Percentiles rank a stretch among this genome's conserved stretches.
Conservation (phyloP, 2,888 invertebrate genomes). For the Gari tellinella region DNA sequence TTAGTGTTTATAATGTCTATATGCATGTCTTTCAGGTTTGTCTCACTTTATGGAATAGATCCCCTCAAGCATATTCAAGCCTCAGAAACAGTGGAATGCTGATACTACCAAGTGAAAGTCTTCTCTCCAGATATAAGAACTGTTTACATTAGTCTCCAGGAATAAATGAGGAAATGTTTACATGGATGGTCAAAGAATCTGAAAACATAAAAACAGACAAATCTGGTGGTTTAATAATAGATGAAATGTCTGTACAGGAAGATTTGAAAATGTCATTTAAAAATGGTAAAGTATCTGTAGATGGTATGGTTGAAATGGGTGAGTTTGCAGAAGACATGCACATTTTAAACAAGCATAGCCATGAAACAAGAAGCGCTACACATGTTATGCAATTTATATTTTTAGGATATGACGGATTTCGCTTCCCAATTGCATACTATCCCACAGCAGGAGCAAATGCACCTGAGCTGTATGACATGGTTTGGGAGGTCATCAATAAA, state of each 20-base stretch:
- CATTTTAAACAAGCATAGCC: constrained; percentile 12
- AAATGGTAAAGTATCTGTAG: constrained; percentile 9
- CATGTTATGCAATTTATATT: constrained; percentile 38
- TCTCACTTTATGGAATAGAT: constrained; percentile 27
- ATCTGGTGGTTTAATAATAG: constrained; percentile 29
- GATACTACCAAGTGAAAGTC: constrained; percentile 10
- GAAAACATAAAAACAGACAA: constrained; percentile 19
- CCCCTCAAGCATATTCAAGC: constrained; percentile 23
- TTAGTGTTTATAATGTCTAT: neutral
- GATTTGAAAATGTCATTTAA: constrained; percentile 32
- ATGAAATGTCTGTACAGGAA: constrained; percentile 42
- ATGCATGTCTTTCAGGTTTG: constrained; percentile 23
- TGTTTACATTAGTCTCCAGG: constrained; percentile 14
- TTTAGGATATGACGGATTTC: constrained; percentile 29
- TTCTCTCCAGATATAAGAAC: constrained; percentile 18
- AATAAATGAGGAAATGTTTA: constrained; percentile 21
- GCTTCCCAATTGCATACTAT: constrained; percentile 38
- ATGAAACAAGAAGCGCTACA: constrained; percentile 26
- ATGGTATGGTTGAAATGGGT: constrained; percentile 26
- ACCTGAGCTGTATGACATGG: constrained; percentile 27
- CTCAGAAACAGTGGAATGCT: constrained; percentile 12
- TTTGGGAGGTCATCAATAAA: constrained; percentile 34
- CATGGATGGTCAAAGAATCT: constrained; percentile 17
- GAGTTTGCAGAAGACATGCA: constrained; percentile 17
- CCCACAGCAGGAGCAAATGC: constrained; percentile 27